Conservation (phyloP, 2,888 invertebrate species). For the Erebia aethiops region DNA sequence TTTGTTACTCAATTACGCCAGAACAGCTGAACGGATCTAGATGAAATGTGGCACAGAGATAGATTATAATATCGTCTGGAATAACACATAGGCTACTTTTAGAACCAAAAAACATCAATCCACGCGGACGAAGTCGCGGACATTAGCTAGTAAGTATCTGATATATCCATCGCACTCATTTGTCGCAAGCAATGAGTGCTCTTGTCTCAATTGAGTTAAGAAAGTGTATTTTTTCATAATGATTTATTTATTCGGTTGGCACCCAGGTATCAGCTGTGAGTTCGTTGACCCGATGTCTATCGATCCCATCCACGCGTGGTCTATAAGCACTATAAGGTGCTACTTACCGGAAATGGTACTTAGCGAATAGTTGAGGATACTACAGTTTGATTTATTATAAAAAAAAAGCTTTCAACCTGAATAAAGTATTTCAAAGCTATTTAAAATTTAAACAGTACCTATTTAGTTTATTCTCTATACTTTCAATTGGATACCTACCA, state of each 20-base stretch:
- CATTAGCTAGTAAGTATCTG: too few species aligned
- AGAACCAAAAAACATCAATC: too few species aligned
- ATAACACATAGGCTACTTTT: too few species aligned
- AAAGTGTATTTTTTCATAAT: not conserved
- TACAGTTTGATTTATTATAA: constrained; percentile 1
- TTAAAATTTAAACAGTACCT: too few species aligned
- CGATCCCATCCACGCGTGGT: constrained; percentile 65
- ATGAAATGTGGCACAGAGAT: too few species aligned
- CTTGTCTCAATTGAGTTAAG: constrained; percentile 4
- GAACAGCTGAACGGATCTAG: too few species aligned
- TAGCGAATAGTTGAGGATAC: constrained; percentile 3
- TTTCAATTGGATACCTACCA: too few species aligned
- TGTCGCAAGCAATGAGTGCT: not conserved
- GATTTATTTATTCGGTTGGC: constrained; percentile 11
- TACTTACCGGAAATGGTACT: constrained; percentile 12
- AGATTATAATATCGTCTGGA: too few species aligned
- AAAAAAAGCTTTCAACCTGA: not conserved
- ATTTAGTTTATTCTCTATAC: too few species aligned
- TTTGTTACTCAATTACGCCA: too few species aligned
- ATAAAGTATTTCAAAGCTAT: too few species aligned
- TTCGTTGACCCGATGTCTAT: constrained; percentile 55
- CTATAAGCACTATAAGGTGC: constrained; percentile 22
- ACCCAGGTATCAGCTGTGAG: constrained; percentile 47
- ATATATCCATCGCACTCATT: constrained; percentile 4
- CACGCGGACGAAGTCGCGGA: too few species aligned